These are phyloP conservation scores for Ptiloglossa arizonensis DNA, from an alignment of 1,140 invertebrate species.

Conservation along the genomic window DNA sequence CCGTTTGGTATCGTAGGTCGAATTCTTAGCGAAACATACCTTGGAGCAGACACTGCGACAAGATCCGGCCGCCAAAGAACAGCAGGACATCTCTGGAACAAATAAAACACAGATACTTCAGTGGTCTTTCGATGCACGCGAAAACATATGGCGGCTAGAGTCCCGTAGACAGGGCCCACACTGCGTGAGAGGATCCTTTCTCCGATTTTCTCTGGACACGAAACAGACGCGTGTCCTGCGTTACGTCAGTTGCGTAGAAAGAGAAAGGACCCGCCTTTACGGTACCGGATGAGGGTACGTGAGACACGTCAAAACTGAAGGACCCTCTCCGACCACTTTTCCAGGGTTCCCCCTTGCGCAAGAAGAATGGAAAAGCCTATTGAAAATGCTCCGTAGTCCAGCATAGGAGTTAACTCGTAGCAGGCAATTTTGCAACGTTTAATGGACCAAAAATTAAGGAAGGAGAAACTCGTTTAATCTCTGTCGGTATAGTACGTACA, in stretches of 20 bases:
- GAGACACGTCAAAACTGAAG: conserved; percentile 55
- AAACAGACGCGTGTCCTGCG: conserved; percentile 67
- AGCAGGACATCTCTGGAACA: conserved; percentile 77
- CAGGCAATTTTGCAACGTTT: neutral
- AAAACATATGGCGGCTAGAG: conserved; percentile 47
- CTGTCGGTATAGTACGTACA: too few relatives aligned
- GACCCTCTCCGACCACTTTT: conserved; percentile 23
- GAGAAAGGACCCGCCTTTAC: conserved; percentile 36
- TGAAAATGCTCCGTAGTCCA: neutral
- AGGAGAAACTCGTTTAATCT: too few relatives aligned
- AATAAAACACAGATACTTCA: conserved; percentile 39
- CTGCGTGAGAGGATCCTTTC: conserved; percentile 38
- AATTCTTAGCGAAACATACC: conserved; percentile 51
- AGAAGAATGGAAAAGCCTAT: neutral
- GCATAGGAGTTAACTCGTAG: neutral
- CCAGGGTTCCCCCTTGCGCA: neutral
- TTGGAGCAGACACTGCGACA: conserved; percentile 75
- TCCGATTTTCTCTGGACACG: conserved; percentile 42
- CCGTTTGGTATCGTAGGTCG: neutral
- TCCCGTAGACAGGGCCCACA: neutral
- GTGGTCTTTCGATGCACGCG: neutral
- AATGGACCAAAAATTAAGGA: neutral
- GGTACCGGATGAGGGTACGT: conserved; percentile 36
- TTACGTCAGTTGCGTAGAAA: conserved; percentile 46
- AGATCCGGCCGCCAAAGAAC: conserved; percentile 68